A percentile compares a stretch with the other conserved stretches of the same genome.
Conservation (phyloP, 2,113 vertebrate species). For the Henicopernis longicauda region DNA sequence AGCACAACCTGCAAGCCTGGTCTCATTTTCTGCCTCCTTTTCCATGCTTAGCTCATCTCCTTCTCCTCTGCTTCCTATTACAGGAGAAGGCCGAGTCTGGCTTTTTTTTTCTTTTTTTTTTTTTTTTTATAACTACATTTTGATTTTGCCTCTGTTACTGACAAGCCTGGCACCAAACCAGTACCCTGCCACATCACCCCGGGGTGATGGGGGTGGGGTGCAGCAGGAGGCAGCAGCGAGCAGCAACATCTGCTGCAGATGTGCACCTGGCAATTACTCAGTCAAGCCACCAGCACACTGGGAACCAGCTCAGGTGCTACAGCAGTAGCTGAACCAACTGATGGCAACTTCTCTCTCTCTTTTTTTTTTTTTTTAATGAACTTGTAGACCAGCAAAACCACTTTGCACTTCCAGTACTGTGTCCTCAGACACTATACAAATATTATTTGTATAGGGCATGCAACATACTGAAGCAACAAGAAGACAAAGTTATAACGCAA, state of each 20-base stretch:
- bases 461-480: background rate
- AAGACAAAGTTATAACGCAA: background rate
- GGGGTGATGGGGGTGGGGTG: too few species aligned
- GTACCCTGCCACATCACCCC: rapidly evolving
- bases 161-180: background rate
- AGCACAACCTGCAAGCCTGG: background rate
- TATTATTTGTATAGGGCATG: background rate
- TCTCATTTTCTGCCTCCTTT: background rate
- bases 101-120: background rate
- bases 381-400: background rate
- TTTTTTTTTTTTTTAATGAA: background rate
- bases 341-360: background rate
- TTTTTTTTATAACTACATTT: background rate
- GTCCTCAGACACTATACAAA: background rate
- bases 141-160: background rate
- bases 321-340: background rate
- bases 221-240: background rate
- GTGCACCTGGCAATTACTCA: background rate
- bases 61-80: background rate
- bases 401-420: background rate
- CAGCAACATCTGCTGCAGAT: background rate
- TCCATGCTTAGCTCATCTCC: background rate
- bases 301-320: background rate
- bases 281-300: background rate
- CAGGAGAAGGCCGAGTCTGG: background rate